phyloP scores from a whole-genome alignment of 2,113 vertebrate genomes.

The Galeopterus variegatus region DNA sequence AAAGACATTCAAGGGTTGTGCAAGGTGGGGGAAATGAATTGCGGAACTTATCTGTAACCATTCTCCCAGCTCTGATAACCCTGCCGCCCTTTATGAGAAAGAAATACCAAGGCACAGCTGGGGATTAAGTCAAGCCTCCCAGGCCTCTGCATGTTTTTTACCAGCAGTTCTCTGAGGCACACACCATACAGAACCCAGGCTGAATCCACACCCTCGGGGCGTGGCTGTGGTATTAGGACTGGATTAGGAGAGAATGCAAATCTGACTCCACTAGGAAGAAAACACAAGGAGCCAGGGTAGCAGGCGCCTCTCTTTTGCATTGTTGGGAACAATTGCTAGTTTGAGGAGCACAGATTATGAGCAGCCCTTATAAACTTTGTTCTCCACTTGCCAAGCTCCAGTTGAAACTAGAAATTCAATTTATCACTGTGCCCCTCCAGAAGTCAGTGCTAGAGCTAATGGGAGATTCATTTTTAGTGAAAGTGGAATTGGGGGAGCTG shows the following conservation, averaged over 20 bases:
- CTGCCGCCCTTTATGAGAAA: constrained; percentile 73
- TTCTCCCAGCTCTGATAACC: constrained; percentile 70
- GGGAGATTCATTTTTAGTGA: constrained; percentile 70
- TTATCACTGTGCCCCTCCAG: constrained; percentile 65
- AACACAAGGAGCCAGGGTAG: constrained; percentile 76
- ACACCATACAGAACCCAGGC: neutral
- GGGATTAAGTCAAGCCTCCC: constrained; percentile 77
- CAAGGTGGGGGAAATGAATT: constrained; percentile 62
- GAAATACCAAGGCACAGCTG: constrained; percentile 75
- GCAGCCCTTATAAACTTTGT: neutral
- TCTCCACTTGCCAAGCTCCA: constrained; percentile 60
- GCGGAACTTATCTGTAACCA: constrained; percentile 67
- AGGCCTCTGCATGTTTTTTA: constrained; percentile 44
- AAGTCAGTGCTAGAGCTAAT: constrained; percentile 55
- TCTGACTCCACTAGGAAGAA: constrained; percentile 73
- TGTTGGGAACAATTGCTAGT: constrained; percentile 76
- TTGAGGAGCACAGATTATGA: constrained; percentile 58
- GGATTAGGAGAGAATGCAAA: constrained; percentile 84
- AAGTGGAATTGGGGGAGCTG: neutral
- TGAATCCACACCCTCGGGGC: constrained; percentile 63
- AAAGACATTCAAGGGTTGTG: neutral
- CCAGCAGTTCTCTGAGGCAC: neutral
- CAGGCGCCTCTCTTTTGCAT: neutral
- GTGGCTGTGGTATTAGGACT: constrained; percentile 73
- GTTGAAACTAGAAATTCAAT: constrained; percentile 70